phyloP scores from a whole-genome alignment of 2,888 invertebrate species.

The Tridacna gigas region DNA sequence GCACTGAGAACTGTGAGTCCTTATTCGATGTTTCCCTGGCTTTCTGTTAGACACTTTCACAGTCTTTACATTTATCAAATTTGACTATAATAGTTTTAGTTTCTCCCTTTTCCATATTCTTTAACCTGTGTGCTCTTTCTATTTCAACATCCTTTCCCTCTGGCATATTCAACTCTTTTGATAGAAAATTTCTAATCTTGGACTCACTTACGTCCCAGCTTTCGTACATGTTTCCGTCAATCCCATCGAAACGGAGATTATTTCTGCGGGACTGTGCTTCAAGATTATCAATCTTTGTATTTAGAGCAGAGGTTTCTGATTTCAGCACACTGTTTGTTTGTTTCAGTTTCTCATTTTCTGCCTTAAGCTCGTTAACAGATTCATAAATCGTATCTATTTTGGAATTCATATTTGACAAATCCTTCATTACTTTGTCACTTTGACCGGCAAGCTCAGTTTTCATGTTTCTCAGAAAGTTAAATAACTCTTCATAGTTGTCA shows the following conservation, averaged over 20 bases:
- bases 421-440: not conserved
- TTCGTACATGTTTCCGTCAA: not conserved
- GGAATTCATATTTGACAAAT: not conserved
- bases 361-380: not conserved
- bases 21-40: not conserved
- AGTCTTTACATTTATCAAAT: slow-evolving; percentile 39
- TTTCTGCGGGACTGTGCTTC: not conserved
- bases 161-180: slow-evolving; percentile 17
- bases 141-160: slow-evolving; percentile 20
- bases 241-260: not conserved
- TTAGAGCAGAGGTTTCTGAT: not conserved
- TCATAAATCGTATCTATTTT: not conserved
- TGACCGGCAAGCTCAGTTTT: not conserved
- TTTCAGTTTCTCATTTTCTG: slow-evolving; percentile 26
- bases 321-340: not conserved
- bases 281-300: not conserved
- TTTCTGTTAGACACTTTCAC: slow-evolving; percentile 12
- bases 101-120: not conserved
- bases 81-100: slow-evolving; percentile 33
- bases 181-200: slow-evolving; percentile 12
- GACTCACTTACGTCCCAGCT: not conserved
- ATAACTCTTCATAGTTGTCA: not conserved
- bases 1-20: slow-evolving; percentile 15
- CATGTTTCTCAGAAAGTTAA: not conserved
- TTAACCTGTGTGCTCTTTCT: slow-evolving; percentile 40